Evolutionary conservation across 2,113 vertebrate genomes (phyloP).

Genomic region (Thomomys bottae): DNA sequence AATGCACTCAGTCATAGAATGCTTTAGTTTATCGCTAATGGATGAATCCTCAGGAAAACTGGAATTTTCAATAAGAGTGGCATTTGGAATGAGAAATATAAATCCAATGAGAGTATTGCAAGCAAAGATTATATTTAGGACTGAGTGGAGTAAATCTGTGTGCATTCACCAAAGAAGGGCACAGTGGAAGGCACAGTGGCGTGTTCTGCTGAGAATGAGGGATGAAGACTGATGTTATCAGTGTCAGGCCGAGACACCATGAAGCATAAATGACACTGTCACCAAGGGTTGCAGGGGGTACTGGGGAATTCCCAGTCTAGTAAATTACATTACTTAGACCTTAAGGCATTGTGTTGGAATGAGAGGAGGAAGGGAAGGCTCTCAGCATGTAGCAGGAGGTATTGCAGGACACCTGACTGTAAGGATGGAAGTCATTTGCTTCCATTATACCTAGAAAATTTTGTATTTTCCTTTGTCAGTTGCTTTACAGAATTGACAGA

Average conservation of each 20-base stretch:
- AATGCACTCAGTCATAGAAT: conserved; percentile 83
- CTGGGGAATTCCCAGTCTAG: conserved; percentile 88
- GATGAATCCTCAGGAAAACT: conserved; percentile 82
- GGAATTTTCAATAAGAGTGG: conserved; percentile 86
- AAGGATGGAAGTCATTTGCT: conserved; percentile 75
- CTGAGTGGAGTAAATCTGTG: conserved; percentile 85
- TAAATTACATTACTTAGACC: conserved; percentile 91
- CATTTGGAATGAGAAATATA: conserved; percentile 83
- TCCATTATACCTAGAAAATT: conserved; percentile 41
- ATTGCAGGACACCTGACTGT: conserved; percentile 82
- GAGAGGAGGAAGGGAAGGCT: conserved; percentile 83
- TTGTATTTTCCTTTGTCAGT: conserved; percentile 13
- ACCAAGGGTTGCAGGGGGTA: conserved; percentile 86
- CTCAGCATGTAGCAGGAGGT: conserved; percentile 83
- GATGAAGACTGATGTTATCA: conserved; percentile 87
- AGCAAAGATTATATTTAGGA: conserved; percentile 86
- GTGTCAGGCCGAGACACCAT: conserved; percentile 86
- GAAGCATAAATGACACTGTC: conserved; percentile 90
- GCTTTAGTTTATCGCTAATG: conserved; percentile 86
- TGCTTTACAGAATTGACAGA: conserved; percentile 60
- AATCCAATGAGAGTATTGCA: conserved; percentile 86
- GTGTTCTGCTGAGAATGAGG: conserved; percentile 80
- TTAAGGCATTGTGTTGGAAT: conserved; percentile 88
- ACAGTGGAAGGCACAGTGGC: conserved; percentile 87
- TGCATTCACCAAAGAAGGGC: conserved; percentile 80